Evolutionary conservation across 2,797 vertebrate species (phyloP), one percentile per base, ranked within the genome.

Genomic region (Sebastes taczanowskii): DNA sequence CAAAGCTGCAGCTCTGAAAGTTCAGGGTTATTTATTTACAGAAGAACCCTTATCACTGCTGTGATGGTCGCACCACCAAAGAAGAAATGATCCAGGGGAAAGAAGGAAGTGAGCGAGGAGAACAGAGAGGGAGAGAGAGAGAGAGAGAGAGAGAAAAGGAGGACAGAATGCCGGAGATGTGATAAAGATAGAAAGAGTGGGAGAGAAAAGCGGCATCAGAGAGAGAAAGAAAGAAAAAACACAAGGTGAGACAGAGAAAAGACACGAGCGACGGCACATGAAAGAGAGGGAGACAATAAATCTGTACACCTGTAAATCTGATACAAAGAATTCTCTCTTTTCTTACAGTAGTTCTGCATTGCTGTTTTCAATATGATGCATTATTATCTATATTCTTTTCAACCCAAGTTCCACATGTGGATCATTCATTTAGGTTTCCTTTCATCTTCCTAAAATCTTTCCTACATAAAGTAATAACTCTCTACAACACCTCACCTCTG

Each of bases 11-110:
- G 80, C 88, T 84, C 86, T 60, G 60, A 87, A 46, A 87, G 86
- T 81, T 82, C 64, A 82, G 86, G 72, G 86, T 62, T 87, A 85
- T 90, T 93, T 90, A 88, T 94, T 93, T 91, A 88, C 82, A 90
- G 82, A 74, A 7, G 7, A 63, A 80, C 52, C 46, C 83, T 77
- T 80, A 91, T 90, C 71, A 66, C 20, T 0, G 49, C 20, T 0
- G 49, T 74, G 80, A 78, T 68, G 63, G 63, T 81, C 86, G 89
- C 61, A 13, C 46, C 77, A 35, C 23, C 56, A 68, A 66, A 74
- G 71, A 89, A 88, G 84, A 91, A 90, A 85, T 73, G 70, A 82
- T 78, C 14, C 35, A 60, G 65, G 30, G 68, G 74, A 74, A 79
- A 84, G 63, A 79, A 84, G 74, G 86, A 90, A 86, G 77, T 85